Conservation (phyloP, 2,113 vertebrate genomes). For the Rhea americana region DNA sequence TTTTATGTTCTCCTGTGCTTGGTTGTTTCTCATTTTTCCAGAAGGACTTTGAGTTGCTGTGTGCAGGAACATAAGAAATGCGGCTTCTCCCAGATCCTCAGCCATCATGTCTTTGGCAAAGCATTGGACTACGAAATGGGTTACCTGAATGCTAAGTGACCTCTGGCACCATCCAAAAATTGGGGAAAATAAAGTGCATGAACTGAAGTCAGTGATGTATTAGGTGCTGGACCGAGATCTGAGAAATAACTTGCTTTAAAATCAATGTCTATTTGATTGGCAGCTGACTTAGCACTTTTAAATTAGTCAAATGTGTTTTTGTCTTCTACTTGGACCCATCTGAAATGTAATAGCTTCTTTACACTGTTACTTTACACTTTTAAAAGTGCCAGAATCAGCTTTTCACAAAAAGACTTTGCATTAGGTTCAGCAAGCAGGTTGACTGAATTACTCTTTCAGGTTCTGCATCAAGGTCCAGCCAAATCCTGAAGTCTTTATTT, state of each 20-base stretch:
- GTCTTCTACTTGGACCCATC: neutral
- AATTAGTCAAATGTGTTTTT: neutral
- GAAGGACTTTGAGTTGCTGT: neutral
- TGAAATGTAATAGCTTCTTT: neutral
- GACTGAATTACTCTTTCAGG: neutral
- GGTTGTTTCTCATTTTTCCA: neutral
- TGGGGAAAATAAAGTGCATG: neutral
- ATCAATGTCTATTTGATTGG: neutral
- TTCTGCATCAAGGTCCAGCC: neutral
- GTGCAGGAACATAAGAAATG: neutral
- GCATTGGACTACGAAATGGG: neutral
- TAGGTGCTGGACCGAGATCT: neutral
- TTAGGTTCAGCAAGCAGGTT: neutral
- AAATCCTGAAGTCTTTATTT: neutral
- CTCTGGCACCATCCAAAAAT: neutral
- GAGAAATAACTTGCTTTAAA: neutral
- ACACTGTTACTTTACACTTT: neutral
- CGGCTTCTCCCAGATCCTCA: neutral
- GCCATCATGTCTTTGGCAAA: neutral
- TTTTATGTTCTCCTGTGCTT: neutral
- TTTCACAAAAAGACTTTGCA: neutral
- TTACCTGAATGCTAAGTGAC: neutral
- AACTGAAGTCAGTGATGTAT: neutral
- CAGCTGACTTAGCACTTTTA: neutral
- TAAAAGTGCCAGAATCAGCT: neutral